Evolutionary conservation across 2,797 vertebrate species (phyloP).

Genomic region (Nannoperca obscura): DNA sequence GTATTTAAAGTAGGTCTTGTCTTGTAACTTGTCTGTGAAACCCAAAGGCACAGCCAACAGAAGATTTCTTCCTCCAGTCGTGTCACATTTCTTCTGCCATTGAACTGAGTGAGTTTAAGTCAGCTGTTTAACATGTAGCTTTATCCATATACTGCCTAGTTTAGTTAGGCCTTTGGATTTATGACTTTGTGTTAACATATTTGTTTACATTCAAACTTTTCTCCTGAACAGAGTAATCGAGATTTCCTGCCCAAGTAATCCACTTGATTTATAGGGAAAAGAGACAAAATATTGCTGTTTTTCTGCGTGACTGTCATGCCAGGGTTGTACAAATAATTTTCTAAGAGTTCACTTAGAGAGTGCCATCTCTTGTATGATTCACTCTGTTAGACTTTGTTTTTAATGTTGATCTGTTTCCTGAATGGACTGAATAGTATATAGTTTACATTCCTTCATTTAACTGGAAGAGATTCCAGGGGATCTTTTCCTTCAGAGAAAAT

Average conservation of each 20-base stretch:
- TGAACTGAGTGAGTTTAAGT: slow-evolving; percentile 71
- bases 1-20: slow-evolving; percentile 60
- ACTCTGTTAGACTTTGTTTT: background rate
- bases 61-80: slow-evolving; percentile 27
- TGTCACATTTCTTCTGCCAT: slow-evolving; percentile 17
- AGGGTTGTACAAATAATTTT: background rate
- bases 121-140: slow-evolving; percentile 4
- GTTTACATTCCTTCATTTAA: background rate
- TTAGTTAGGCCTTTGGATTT: background rate
- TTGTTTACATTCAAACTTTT: background rate
- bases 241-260: background rate
- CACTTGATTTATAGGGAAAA: background rate
- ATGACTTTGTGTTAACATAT: background rate
- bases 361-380: background rate
- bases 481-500: background rate
- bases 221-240: background rate
- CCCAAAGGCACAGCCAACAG: slow-evolving; percentile 22
- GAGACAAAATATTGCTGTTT: background rate
- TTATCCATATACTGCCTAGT: background rate
- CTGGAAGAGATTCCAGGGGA: background rate
- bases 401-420: background rate
- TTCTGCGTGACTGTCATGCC: background rate
- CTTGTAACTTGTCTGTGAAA: slow-evolving; percentile 1
- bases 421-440: background rate
- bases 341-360: background rate